Evolutionary conservation across 2,888 invertebrate species (phyloP).

Genomic region (Branchellion lobata): DNA sequence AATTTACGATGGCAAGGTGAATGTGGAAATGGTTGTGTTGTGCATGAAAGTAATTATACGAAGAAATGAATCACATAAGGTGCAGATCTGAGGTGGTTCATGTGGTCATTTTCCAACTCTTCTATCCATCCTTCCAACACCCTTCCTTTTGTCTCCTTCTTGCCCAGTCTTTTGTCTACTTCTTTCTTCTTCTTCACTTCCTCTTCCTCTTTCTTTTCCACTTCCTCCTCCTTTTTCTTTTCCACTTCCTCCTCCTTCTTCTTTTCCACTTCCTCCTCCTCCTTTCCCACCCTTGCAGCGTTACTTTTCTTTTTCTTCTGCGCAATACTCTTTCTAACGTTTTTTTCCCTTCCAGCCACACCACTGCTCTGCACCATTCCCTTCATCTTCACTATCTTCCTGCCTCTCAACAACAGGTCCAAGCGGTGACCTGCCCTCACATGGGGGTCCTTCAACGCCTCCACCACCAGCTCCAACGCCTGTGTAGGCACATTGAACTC

Average conservation of each 20-base stretch:
- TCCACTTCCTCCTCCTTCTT: not conserved
- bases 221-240: too few species aligned
- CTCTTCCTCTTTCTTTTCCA: too few species aligned
- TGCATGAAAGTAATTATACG: too few species aligned
- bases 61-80: too few species aligned
- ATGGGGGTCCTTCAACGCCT: slow-evolving; percentile 59
- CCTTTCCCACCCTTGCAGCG: not conserved
- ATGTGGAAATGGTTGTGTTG: too few species aligned
- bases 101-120: too few species aligned
- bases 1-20: too few species aligned
- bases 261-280: not conserved
- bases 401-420: slow-evolving; percentile 61
- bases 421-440: slow-evolving; percentile 62
- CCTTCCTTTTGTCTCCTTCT: too few species aligned
- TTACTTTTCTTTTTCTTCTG: not conserved
- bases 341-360: not conserved
- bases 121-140: too few species aligned
- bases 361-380: not conserved
- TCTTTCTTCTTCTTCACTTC: too few species aligned
- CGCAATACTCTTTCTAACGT: not conserved
- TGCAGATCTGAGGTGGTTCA: too few species aligned
- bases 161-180: too few species aligned
- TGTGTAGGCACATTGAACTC: slow-evolving; percentile 51
- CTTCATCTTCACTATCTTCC: slow-evolving; percentile 56
- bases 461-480: slow-evolving; percentile 59